Evolutionary conservation across 2,888 invertebrate species (phyloP).

Genomic region (Eupeodes luniger): DNA sequence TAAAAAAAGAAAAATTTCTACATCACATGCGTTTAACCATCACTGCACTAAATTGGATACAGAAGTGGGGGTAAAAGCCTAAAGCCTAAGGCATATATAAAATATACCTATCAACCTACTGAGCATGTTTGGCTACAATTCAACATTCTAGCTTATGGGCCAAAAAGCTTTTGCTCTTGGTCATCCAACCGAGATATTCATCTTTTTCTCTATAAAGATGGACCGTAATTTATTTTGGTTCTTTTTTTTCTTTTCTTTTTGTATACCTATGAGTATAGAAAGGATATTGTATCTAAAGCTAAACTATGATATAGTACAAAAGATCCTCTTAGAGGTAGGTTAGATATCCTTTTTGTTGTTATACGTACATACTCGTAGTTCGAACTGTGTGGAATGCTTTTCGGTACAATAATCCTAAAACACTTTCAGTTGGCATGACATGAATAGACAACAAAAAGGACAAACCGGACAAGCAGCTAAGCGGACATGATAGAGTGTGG

Average conservation of each 20-base stretch:
- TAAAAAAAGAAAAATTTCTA: constrained; percentile 34
- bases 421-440: constrained; percentile 57
- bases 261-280: not conserved
- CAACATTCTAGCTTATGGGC: not conserved
- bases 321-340: constrained; percentile 15
- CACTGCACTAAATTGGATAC: constrained; percentile 19
- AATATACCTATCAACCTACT: not conserved
- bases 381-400: constrained; percentile 26
- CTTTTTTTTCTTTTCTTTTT: not conserved
- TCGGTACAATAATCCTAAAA: constrained; percentile 57
- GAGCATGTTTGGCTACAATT: constrained; percentile 41
- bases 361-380: not conserved
- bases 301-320: not conserved
- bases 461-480: constrained; percentile 43
- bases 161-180: not conserved
- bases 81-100: not conserved
- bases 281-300: not conserved
- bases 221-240: constrained; percentile 11
- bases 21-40: constrained; percentile 47
- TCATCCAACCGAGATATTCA: constrained; percentile 43
- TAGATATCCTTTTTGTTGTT: not conserved
- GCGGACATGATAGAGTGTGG: constrained; percentile 39
- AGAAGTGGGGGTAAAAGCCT: constrained; percentile 13
- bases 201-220: constrained; percentile 30
- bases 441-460: constrained; percentile 58